These are phyloP conservation scores for Lissonota sp. DNA, from an alignment of 2,888 invertebrate species.

Conservation along the genomic window DNA sequence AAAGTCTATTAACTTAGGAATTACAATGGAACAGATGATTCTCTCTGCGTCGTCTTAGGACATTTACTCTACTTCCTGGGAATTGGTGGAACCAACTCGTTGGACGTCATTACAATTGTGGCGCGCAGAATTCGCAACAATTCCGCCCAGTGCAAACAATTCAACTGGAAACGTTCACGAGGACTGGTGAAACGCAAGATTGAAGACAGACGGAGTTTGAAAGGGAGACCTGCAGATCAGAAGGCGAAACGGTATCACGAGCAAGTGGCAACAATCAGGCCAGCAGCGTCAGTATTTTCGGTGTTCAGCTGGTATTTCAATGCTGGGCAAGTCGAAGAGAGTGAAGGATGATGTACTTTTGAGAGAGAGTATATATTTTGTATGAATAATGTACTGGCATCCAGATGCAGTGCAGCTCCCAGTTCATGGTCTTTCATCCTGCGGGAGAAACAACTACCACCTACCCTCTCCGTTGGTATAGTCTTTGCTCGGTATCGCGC, in stretches of 20 bases:
- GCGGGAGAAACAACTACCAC: background rate
- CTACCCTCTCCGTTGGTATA: background rate
- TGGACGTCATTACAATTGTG: conserved; percentile 26
- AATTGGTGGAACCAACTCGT: conserved; percentile 9
- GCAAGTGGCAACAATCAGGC: background rate
- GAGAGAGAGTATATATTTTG: conserved; percentile 1
- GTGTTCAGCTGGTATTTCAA: background rate
- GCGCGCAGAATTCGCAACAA: background rate
- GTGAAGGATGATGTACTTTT: background rate
- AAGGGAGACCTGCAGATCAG: conserved; percentile 13
- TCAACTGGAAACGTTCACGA: background rate
- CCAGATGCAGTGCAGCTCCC: background rate
- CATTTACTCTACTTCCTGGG: background rate
- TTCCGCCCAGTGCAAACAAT: conserved; percentile 11
- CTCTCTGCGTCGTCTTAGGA: conserved; percentile 7
- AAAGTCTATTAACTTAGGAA: conserved; percentile 75
- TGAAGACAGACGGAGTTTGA: background rate
- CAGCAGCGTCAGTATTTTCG: background rate
- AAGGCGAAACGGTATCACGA: background rate
- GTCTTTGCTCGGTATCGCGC: background rate
- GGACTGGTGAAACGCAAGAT: conserved; percentile 12
- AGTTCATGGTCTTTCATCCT: conserved; percentile 8
- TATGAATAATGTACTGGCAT: background rate
- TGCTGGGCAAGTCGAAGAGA: background rate
- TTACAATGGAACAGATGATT: conserved; percentile 70